phyloP scores from a whole-genome alignment of 2,797 vertebrate genomes.

The Microctenopoma stevenorrisi region DNA sequence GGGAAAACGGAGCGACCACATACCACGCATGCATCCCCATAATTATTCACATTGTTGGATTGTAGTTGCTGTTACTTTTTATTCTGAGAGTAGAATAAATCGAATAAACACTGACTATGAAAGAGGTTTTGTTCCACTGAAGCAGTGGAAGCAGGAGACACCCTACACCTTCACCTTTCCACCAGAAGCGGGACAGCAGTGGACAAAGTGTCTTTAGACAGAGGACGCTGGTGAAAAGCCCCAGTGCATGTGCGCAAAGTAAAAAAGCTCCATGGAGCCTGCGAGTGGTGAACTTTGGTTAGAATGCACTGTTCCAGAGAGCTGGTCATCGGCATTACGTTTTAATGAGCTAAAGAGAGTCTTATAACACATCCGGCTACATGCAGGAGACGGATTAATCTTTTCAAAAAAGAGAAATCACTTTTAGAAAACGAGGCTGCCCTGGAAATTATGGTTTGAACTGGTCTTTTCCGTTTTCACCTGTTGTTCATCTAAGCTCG shows the following conservation, averaged over 20 bases:
- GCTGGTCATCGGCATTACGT: slow-evolving; percentile 88
- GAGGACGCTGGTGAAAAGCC: slow-evolving; percentile 52
- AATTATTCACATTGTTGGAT: slow-evolving; percentile 15
- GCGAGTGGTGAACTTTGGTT: slow-evolving; percentile 90
- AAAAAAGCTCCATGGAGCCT: slow-evolving; percentile 64
- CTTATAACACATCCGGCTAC: slow-evolving; percentile 84
- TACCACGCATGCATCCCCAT: slow-evolving; percentile 2
- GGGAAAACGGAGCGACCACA: slow-evolving; percentile 32
- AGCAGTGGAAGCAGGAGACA: slow-evolving; percentile 53
- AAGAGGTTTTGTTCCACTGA: slow-evolving; percentile 50
- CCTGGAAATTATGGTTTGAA: slow-evolving; percentile 82
- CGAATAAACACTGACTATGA: slow-evolving; percentile 32
- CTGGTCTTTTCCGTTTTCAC: slow-evolving; percentile 73
- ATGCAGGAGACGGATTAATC: slow-evolving; percentile 77
- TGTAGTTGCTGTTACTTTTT: neutral
- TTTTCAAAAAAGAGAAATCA: slow-evolving; percentile 69
- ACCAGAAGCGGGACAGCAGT: slow-evolving; percentile 59
- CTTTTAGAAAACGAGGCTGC: slow-evolving; percentile 86
- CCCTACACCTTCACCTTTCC: slow-evolving; percentile 65
- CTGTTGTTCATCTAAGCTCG: slow-evolving; percentile 36
- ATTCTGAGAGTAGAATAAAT: neutral
- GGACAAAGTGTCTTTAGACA: slow-evolving; percentile 71
- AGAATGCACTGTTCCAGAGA: slow-evolving; percentile 89
- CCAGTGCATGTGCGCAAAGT: slow-evolving; percentile 62
- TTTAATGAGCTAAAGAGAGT: slow-evolving; percentile 92